Evolutionary conservation across 2,888 invertebrate genomes (phyloP), one percentile per base, ranked within the genome.

Genomic region (Limnephilus rhombicus): DNA sequence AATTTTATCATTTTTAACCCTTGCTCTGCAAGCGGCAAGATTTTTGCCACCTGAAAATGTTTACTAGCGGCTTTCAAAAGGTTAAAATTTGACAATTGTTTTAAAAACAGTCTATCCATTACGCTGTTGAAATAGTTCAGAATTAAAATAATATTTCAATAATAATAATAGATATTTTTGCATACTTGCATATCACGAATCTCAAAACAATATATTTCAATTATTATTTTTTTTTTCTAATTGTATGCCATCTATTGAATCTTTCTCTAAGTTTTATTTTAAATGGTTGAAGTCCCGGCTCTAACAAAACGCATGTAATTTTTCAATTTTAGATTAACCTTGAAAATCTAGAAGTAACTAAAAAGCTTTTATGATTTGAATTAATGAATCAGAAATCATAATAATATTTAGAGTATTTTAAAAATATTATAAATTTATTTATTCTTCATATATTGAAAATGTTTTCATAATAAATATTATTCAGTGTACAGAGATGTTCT

Each of bases 381-480:
- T 68, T 68, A 45, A 86, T 41, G 86, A 86, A 83, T 83, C 83
- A 86, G 86, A 86, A 86, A 29, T 86, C 49, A 86, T 49, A 49
- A 68, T 68, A 68, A 68, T 68, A 68, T 68, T 68, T 86, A 86
- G 86, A 86, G 45, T 86, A 86, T 86, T 86, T 86, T 49, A 45
- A 86, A 86, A 86, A 87, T 86, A 86, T 86, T 13, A 86, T 86
- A 86, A 91, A 87, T 89, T 91, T 83, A 91, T 91, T 91, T 91
- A 91, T 91, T 91, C 85, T 80, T 68, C 89, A 85, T 91, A 91
- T 91, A 85, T 91, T 85, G 80, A 91, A 80, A 85, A 91, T 87
- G 91, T 91, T 91, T 91, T 91, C 91, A 31, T 41, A 80, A 86
- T 85, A 86, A 86, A 81, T 86, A 49, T 41, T 31, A 85, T 81